Conservation (phyloP, 2,888 invertebrate species). For the Sinelater perroti region DNA sequence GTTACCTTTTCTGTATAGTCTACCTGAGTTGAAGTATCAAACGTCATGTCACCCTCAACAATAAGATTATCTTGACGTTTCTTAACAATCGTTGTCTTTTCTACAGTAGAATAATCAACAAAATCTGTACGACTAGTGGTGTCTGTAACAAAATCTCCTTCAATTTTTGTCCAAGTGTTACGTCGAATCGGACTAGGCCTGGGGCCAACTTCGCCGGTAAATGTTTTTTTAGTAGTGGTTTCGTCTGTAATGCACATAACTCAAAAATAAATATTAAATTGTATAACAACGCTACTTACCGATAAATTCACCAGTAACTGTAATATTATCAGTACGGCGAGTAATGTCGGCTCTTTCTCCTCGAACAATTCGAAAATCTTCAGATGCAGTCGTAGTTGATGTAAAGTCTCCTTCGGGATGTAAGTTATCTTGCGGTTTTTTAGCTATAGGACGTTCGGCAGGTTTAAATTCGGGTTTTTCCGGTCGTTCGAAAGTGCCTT, state of each 20-base stretch:
- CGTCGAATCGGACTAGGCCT: slow-evolving; percentile 73
- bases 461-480: slow-evolving; percentile 50
- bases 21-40: slow-evolving; percentile 70
- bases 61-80: slow-evolving; percentile 73
- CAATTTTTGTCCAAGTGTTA: slow-evolving; percentile 81
- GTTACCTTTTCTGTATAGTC: slow-evolving; percentile 70
- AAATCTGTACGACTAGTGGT: slow-evolving; percentile 75
- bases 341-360: slow-evolving; percentile 73
- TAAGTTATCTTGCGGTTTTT: slow-evolving; percentile 59
- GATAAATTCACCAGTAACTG: slow-evolving; percentile 71
- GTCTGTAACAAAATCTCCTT: slow-evolving; percentile 76
- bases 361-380: slow-evolving; percentile 68
- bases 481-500: slow-evolving; percentile 58
- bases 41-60: slow-evolving; percentile 73
- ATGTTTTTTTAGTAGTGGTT: slow-evolving; percentile 75
- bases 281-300: slow-evolving; percentile 58
- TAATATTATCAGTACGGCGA: slow-evolving; percentile 72
- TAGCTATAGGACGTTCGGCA: slow-evolving; percentile 58
- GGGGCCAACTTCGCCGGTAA: slow-evolving; percentile 73
- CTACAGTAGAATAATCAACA: slow-evolving; percentile 67
- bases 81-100: slow-evolving; percentile 68
- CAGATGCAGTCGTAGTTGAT: slow-evolving; percentile 63
- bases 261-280: background rate
- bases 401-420: slow-evolving; percentile 61
- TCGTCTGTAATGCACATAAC: slow-evolving; percentile 65